Conservation (phyloP, 2,797 vertebrate genomes). For the Melanogrammus aeglefinus region DNA sequence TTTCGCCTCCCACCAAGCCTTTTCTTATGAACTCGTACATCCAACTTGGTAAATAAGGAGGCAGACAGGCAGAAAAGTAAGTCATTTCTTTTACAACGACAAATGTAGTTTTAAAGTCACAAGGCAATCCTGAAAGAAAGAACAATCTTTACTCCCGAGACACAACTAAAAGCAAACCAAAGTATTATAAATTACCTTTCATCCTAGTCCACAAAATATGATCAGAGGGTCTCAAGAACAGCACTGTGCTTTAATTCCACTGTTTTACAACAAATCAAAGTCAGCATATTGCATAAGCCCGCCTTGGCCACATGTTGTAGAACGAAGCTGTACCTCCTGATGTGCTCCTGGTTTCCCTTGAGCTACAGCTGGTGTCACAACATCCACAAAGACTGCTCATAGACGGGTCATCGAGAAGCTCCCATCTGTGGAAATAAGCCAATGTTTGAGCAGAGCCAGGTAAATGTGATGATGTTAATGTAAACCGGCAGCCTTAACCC, state of each 20-base stretch:
- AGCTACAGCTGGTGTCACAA: constrained; percentile 66
- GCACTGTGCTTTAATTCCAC: constrained; percentile 34
- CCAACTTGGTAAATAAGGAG: too few relatives aligned
- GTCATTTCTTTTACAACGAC: not conserved
- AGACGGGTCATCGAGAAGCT: constrained; percentile 62
- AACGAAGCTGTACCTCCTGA: constrained; percentile 41
- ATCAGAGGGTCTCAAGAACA: constrained; percentile 60
- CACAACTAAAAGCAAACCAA: not conserved
- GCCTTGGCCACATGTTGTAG: not conserved
- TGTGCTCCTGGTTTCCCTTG: constrained; percentile 49
- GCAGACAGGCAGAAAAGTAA: too few relatives aligned
- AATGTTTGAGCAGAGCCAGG: not conserved
- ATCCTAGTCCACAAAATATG: not conserved
- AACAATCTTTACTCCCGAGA: not conserved
- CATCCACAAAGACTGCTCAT: constrained; percentile 64
- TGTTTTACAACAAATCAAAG: constrained; percentile 17
- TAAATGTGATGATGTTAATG: not conserved
- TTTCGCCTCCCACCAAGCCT: too few relatives aligned
- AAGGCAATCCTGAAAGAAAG: not conserved
- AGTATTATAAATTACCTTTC: not conserved
- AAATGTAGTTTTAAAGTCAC: not conserved
- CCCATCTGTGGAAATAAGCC: constrained; percentile 58
- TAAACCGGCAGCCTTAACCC: constrained; percentile 48
- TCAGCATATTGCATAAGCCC: not conserved
- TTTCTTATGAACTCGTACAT: too few relatives aligned